Conservation (phyloP, 1,140 invertebrate genomes). For the Bombus difficillimus region DNA sequence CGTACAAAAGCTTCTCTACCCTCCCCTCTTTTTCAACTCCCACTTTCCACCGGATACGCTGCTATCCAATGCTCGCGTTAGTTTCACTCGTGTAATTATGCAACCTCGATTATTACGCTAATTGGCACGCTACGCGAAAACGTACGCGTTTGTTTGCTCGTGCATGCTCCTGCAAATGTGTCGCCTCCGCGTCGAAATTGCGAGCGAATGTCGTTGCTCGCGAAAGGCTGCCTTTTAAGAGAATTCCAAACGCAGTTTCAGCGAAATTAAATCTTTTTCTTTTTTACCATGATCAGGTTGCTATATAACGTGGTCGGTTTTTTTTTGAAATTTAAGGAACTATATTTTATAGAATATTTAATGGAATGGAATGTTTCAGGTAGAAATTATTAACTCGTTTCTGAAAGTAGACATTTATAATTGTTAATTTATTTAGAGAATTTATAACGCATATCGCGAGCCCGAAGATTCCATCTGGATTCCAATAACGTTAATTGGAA, state of each 20-base stretch:
- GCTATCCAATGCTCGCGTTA: not conserved
- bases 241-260: not conserved
- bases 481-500: too few relatives aligned
- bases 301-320: too few relatives aligned
- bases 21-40: too few relatives aligned
- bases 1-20: not conserved
- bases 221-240: too few relatives aligned
- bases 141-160: slow-evolving; percentile 9
- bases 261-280: not conserved
- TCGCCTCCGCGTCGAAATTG: not conserved
- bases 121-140: not conserved
- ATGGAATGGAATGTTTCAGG: too few relatives aligned
- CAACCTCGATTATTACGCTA: slow-evolving; percentile 11
- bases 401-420: too few relatives aligned
- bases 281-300: not conserved
- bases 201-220: not conserved
- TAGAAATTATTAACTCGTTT: too few relatives aligned
- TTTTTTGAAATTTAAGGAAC: not conserved
- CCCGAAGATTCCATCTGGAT: too few relatives aligned
- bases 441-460: not conserved
- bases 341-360: too few relatives aligned
- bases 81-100: not conserved
- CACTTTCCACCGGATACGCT: not conserved
- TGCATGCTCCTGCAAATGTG: not conserved
- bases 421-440: not conserved